Evolutionary conservation across 2,888 invertebrate species (phyloP).

Genomic region (Hipparchia semele): DNA sequence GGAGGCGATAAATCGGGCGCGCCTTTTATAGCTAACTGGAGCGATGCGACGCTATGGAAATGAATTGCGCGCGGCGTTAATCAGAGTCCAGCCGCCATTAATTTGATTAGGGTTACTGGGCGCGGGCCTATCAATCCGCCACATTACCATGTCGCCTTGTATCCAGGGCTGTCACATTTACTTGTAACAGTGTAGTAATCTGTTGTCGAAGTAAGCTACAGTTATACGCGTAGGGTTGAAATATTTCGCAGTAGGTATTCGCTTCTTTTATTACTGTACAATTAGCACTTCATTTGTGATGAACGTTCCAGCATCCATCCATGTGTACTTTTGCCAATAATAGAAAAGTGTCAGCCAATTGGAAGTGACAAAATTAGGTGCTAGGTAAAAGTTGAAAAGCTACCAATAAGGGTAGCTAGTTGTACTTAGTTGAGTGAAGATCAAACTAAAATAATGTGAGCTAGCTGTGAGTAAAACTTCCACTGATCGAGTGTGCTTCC

Average conservation of each 20-base stretch:
- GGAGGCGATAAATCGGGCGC: constrained; percentile 74
- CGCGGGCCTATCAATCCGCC: constrained; percentile 79
- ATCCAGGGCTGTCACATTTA: constrained; percentile 50
- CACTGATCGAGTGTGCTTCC: too few relatives aligned
- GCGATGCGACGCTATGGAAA: constrained; percentile 61
- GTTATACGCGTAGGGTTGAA: too few relatives aligned
- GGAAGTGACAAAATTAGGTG: background rate
- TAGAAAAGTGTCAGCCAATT: background rate
- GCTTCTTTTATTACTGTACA: too few relatives aligned
- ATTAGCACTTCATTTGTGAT: too few relatives aligned
- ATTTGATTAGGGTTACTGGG: constrained; percentile 83
- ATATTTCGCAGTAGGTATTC: too few relatives aligned
- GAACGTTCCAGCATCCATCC: too few relatives aligned
- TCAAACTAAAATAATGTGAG: background rate
- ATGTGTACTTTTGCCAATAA: too few relatives aligned
- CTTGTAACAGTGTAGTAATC: background rate
- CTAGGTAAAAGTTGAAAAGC: background rate
- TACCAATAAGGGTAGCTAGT: background rate
- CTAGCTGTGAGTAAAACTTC: too few relatives aligned
- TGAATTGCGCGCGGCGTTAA: constrained; percentile 74
- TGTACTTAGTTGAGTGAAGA: background rate
- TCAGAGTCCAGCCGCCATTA: constrained; percentile 80
- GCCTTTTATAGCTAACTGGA: constrained; percentile 39
- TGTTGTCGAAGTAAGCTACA: background rate
- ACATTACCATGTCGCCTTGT: constrained; percentile 74